These are phyloP conservation scores for Choloepus didactylus DNA, from an alignment of 2,797 vertebrate genomes.

Conservation along the genomic window DNA sequence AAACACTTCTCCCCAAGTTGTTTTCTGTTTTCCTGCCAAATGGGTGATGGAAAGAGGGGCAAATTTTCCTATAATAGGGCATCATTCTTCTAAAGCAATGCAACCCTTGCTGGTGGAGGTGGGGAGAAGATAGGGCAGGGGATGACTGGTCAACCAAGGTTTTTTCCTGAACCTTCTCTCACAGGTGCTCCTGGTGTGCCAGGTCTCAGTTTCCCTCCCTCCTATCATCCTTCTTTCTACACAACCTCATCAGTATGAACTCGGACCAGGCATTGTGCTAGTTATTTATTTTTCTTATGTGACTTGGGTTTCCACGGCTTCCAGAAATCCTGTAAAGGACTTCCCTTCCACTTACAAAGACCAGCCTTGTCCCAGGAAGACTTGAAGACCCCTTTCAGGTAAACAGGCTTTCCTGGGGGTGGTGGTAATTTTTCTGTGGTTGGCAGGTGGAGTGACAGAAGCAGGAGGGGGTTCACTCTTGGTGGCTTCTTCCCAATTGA, in stretches of 20 bases:
- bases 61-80: background rate
- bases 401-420: background rate
- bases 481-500: background rate
- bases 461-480: background rate
- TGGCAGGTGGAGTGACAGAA: background rate
- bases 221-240: background rate
- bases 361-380: background rate
- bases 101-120: background rate
- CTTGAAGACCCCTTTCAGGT: background rate
- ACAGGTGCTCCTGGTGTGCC: background rate
- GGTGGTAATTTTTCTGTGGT: background rate
- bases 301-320: background rate
- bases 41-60: background rate
- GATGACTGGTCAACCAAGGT: background rate
- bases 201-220: background rate
- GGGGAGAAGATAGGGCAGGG: background rate
- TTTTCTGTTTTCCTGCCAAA: slow-evolving; percentile 53
- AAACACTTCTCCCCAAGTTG: background rate
- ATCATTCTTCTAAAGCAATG: background rate
- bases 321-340: background rate
- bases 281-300: background rate
- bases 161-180: slow-evolving; percentile 18
- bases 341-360: background rate
- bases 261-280: background rate
- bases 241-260: background rate